Base-by-base conservation (phyloP, 2,113 vertebrate species). In the Axis porcinus region DNA sequence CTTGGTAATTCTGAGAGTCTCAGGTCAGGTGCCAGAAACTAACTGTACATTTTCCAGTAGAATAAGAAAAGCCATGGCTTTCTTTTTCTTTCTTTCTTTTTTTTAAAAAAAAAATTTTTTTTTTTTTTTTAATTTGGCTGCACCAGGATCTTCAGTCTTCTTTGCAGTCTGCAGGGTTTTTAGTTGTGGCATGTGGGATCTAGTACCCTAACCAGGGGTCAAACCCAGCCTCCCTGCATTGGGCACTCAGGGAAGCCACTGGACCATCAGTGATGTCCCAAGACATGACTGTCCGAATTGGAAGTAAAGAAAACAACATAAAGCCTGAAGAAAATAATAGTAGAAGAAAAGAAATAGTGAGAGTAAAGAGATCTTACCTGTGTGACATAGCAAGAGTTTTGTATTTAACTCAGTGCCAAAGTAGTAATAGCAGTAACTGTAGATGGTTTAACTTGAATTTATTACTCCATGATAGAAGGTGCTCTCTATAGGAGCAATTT, bases 31-130 rank as follows among this genome's bases (percentile, higher is more conserved):
- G 40, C 70, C 89, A 78, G 36, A 92, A 91, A 88, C 36, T 79
- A 78, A 70, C 28, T 95, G 7, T 94, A 6, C 36, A 60, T 88
- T 91, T 96, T 93, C 60, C 52, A 40, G 33, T 50, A 36, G 45
- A 25, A 3, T 93, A 57, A 90, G 30, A 36, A 89, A 95, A 97
- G 58, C 87, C 50, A 36, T 96, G 76, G n/a, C 64, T 88, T 96
- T 86, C 27, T 78, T 36, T 40, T 23, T 70, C 9, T 36, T 70
- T 21, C 17, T 70, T 70, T 36, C 17, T 70, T n/a, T 70, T 1
- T 70, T 36, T 10, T 2, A 7, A n/a, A n/a, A n/a, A n/a, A n/a
- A n/a, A 52, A 52, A 70, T 36, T 21, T 70, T 70, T 70, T 6
- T 70, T 70, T 36, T 21, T 36, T 70, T 70, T 6, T 40, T n/a